Base-by-base conservation (phyloP, 2,113 vertebrate genomes). In the Pipa parva region DNA sequence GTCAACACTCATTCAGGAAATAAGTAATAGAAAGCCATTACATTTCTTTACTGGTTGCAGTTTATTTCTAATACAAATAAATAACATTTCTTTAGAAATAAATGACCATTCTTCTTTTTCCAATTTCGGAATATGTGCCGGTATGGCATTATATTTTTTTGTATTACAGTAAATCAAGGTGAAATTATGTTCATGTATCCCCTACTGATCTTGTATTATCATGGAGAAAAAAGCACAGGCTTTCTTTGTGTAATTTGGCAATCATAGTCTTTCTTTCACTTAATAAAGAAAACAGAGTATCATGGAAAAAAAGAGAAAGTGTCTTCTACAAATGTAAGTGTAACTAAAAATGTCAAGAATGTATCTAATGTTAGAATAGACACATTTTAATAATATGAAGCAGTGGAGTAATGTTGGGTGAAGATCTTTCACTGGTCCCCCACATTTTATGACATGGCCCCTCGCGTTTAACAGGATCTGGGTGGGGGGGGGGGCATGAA, bases 171-270 rank as follows among this genome's bases (percentile, higher is more conserved):
- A 83, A 85, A 74, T 78, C 28, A 59, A 68, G 72, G 54, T 72
- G 75, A 31, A 46, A 61, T 76, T 77, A 58, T 71, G 71, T 77
- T 83, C 10, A 61, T 77, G 71, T 18, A 70, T 79, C 80, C 83
- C 80, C 76, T 70, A 74, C 72, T 71, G 74, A 64, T 78, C 54
- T 79, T 61, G 60, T 74, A 70, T 59, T 80, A 64, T 67, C 72
- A 33, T 0, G 6, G 54, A 76, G 66, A 77, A 48, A 79, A 15
- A n/a, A 79, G 73, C 70, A n/a, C 52, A 64, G 51, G 59, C 51
- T 76, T 78, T 63, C 75, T 67, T 77, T 17, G 48, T 61, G 65
- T 72, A 79, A 81, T 79, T 79, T 78, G 71, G 71, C 75, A 79
- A 72, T 84, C 65, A 69, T 48, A 57, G 8, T 20, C 75, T 37